A percentile compares a stretch with the other conserved stretches of the same genome.
phyloP scores from a whole-genome alignment of 2,113 vertebrate genomes.

The Sinocyclocheilus rhinocerous region DNA sequence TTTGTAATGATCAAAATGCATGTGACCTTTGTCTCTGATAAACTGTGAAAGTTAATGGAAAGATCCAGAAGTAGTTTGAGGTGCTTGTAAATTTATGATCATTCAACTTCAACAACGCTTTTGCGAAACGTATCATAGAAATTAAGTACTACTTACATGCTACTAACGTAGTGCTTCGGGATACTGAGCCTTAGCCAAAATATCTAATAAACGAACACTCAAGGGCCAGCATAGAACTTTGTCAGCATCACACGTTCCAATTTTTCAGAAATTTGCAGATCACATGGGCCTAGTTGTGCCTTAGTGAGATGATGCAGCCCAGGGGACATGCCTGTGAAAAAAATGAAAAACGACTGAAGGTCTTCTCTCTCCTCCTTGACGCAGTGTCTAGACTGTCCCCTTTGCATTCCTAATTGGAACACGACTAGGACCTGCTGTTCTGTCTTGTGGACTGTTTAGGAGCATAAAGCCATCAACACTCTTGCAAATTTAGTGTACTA shows the following conservation, averaged over 20 bases:
- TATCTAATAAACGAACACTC: background rate
- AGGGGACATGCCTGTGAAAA: conserved; percentile 21
- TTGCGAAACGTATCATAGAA: background rate
- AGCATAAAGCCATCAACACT: conserved; percentile 29
- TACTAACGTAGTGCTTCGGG: background rate
- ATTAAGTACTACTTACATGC: background rate
- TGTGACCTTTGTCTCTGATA: background rate
- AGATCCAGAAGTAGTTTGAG: background rate
- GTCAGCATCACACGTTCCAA: background rate
- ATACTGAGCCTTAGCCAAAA: background rate
- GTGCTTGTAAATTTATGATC: background rate
- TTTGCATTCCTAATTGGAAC: conserved; percentile 29
- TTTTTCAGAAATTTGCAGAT: background rate
- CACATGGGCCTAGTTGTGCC: background rate
- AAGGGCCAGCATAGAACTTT: background rate
- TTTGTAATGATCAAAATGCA: background rate
- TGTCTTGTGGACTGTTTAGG: conserved; percentile 14
- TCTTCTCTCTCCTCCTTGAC: conserved; percentile 8
- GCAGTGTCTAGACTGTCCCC: conserved; percentile 39
- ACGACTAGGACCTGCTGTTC: background rate
- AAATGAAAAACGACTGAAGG: conserved; percentile 5
- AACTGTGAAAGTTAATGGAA: background rate
- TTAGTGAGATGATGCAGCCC: background rate
- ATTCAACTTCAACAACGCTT: background rate
- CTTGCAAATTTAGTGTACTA: background rate